Evolutionary conservation across 2,888 invertebrate species (phyloP).

Genomic region (Lasioglossum lativentre): DNA sequence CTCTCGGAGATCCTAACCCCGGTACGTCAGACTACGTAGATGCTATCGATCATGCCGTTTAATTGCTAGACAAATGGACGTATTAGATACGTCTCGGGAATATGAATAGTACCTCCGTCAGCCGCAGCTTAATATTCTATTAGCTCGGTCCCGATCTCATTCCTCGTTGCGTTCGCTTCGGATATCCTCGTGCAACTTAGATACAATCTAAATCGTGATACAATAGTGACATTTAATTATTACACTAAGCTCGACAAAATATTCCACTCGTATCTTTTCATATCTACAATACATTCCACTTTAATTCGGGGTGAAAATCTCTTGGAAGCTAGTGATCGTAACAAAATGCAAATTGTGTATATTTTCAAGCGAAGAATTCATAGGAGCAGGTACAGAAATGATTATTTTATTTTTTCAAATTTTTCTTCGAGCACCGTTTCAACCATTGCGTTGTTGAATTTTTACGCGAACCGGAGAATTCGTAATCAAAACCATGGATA

Average conservation of each 20-base stretch:
- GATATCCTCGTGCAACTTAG: slow-evolving; percentile 17
- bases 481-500: too few species aligned
- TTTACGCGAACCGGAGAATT: too few species aligned
- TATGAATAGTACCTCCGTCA: slow-evolving; percentile 68
- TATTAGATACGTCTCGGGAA: slow-evolving; percentile 73
- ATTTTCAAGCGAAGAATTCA: background rate
- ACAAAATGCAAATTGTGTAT: background rate
- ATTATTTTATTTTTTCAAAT: background rate
- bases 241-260: background rate
- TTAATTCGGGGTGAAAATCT: background rate
- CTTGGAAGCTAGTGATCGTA: too few species aligned
- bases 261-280: background rate
- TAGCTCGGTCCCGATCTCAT: slow-evolving; percentile 57
- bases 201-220: background rate
- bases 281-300: background rate
- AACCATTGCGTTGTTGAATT: background rate
- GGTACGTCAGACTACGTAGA: slow-evolving; percentile 60
- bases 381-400: background rate
- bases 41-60: slow-evolving; percentile 79
- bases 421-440: background rate
- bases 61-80: slow-evolving; percentile 80
- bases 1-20: slow-evolving; percentile 56
- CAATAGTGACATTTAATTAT: background rate
- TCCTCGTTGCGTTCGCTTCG: slow-evolving; percentile 7
- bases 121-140: slow-evolving; percentile 75